Percentiles rank a stretch among this genome's conserved stretches.
Conservation (phyloP, 2,797 vertebrate species). For the Pterois miles region DNA sequence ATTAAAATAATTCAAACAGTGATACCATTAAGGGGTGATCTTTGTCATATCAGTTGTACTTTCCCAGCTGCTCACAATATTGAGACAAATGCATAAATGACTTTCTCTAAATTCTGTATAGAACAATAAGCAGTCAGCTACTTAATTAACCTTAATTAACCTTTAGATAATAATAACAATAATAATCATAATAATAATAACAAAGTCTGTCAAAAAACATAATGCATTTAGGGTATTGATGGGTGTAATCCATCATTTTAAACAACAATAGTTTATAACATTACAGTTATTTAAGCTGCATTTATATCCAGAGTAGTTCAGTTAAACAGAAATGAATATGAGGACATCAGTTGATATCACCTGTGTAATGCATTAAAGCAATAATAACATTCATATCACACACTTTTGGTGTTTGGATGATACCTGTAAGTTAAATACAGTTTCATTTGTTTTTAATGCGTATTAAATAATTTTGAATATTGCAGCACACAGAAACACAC, state of each 20-base stretch:
- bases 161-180: no score
- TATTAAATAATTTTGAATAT: no score
- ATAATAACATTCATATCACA: no score
- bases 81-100: neutral
- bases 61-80: neutral
- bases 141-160: no score
- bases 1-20: neutral
- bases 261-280: neutral
- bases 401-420: no score
- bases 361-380: no score
- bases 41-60: neutral
- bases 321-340: neutral
- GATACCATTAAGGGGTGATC: neutral
- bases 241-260: neutral
- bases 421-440: no score
- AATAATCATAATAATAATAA: no score
- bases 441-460: no score
- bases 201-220: neutral
- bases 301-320: neutral
- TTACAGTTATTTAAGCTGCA: neutral
- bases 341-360: neutral
- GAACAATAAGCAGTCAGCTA: constrained; percentile 4
- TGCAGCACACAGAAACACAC: no score
- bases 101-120: neutral
- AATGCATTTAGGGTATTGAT: neutral